Evolutionary conservation across 2,888 invertebrate genomes (phyloP).

Genomic region (Pyrocoelia pectoralis): DNA sequence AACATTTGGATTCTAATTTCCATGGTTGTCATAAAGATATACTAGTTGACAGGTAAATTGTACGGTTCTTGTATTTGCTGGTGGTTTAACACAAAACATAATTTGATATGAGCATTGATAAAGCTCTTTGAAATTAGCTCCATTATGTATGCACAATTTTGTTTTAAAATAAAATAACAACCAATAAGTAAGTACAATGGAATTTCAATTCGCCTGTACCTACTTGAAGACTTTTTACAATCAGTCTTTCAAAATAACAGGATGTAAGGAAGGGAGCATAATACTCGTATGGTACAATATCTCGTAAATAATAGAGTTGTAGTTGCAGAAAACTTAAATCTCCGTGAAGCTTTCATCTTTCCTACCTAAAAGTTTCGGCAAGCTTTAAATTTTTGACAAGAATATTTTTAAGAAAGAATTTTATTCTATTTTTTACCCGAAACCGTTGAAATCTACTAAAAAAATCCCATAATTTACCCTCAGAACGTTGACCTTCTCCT

Average conservation of each 20-base stretch:
- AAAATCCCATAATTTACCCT: conserved; percentile 15
- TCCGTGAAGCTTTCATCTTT: conserved; percentile 6
- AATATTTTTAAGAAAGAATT: no score
- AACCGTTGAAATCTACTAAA: background rate
- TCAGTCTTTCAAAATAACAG: conserved; percentile 14
- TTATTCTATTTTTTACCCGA: conserved; percentile 4
- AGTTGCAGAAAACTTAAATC: conserved; percentile 22
- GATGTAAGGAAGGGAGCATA: conserved; percentile 15
- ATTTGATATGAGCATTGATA: conserved; percentile 12
- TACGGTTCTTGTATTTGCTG: background rate
- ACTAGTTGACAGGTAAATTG: conserved; percentile 20
- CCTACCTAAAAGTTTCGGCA: background rate
- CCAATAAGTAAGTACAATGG: conserved; percentile 8
- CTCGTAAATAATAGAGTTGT: background rate
- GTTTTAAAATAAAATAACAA: conserved; percentile 9
- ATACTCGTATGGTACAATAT: background rate
- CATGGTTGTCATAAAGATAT: conserved; percentile 15
- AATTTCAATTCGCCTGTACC: background rate
- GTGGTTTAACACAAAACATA: conserved; percentile 1
- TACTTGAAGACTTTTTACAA: conserved; percentile 8
- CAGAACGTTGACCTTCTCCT: conserved; percentile 16
- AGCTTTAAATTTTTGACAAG: no score
- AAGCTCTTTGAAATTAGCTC: conserved; percentile 11
- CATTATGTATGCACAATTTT: conserved; percentile 10
- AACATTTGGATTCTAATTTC: conserved; percentile 16